These are phyloP conservation scores for Lepus europaeus DNA, from an alignment of 2,113 vertebrate species.

Conservation along the genomic window DNA sequence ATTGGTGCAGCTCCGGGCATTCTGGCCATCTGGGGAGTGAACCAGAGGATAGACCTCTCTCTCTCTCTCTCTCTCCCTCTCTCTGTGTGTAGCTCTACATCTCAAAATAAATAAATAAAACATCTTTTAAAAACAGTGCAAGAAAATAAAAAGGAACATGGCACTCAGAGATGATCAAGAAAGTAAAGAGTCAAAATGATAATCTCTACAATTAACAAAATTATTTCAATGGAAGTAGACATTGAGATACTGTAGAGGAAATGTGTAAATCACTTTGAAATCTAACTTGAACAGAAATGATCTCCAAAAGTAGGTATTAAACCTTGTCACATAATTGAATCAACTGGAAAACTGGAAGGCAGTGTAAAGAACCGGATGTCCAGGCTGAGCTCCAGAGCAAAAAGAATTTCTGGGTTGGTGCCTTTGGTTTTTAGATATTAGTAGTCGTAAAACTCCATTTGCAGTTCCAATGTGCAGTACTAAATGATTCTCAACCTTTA, in stretches of 20 bases:
- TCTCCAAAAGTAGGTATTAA: neutral
- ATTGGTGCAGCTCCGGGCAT: too few relatives aligned
- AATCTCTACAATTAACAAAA: neutral
- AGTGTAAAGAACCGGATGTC: neutral
- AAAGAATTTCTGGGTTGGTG: neutral
- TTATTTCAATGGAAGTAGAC: neutral
- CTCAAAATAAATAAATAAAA: too few relatives aligned
- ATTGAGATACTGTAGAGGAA: neutral
- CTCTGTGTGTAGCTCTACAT: too few relatives aligned
- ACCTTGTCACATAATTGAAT: neutral
- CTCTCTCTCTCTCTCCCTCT: too few relatives aligned
- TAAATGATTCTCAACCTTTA: slow-evolving; percentile 4
- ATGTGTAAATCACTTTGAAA: slow-evolving; percentile 23
- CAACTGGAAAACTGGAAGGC: neutral
- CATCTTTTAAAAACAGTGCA: neutral
- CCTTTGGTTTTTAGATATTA: neutral
- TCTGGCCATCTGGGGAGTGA: too few relatives aligned
- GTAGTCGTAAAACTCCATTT: neutral
- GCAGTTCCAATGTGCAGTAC: neutral
- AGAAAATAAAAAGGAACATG: slow-evolving; percentile 15
- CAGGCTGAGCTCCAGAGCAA: neutral
- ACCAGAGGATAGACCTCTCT: too few relatives aligned
- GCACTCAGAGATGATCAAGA: neutral
- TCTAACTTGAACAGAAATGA: neutral
- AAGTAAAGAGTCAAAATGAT: slow-evolving; percentile 19